Conservation (phyloP, 2,113 vertebrate genomes). For the Hyperopisus bebe region DNA sequence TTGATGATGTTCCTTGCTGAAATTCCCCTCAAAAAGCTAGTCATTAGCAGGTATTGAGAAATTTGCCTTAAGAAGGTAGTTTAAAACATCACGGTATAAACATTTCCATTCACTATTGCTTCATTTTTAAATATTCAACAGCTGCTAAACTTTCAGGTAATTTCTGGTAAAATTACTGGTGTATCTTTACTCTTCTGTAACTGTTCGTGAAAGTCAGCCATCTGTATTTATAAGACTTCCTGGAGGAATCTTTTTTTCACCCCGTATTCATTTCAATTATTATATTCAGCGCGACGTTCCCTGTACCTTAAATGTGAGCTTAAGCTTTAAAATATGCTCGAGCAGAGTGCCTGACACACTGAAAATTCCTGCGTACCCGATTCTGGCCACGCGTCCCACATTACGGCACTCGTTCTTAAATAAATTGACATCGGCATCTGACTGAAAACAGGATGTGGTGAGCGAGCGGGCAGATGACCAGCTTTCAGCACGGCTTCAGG, state of each 20-base stretch:
- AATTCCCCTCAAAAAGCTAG: neutral
- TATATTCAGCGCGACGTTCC: conserved; percentile 20
- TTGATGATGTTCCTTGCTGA: neutral
- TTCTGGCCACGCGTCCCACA: conserved; percentile 24
- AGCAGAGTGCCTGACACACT: conserved; percentile 20
- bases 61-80: neutral
- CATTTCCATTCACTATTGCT: neutral
- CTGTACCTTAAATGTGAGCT: conserved; percentile 24
- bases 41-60: neutral
- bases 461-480: conserved; percentile 18
- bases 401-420: conserved; percentile 28
- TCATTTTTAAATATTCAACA: neutral
- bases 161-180: neutral
- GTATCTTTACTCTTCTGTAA: conserved; percentile 2
- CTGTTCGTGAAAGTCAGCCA: neutral
- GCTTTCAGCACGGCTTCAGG: conserved; percentile 3
- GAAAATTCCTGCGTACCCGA: conserved; percentile 36
- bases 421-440: conserved; percentile 35
- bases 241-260: neutral
- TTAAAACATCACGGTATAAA: neutral
- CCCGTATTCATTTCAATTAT: neutral
- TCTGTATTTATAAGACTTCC: conserved; percentile 5
- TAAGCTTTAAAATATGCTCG: conserved; percentile 26
- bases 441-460: conserved; percentile 44
- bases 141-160: neutral